Evolutionary conservation across 2,888 invertebrate species (phyloP), one percentile per base, ranked within the genome.

Genomic region (Synanthedon andrenaeformis): DNA sequence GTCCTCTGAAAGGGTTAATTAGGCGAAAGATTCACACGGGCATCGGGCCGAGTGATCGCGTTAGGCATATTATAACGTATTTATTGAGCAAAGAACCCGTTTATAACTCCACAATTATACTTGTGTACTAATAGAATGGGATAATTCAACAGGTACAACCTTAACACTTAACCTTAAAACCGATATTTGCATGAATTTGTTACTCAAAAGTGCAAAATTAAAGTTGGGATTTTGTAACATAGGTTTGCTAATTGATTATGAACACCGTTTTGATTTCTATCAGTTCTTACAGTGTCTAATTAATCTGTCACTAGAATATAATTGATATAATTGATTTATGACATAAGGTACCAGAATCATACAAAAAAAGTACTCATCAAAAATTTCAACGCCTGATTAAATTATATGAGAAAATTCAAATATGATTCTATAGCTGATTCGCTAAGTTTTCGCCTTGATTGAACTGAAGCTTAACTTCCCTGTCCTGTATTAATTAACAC

Each of bases 11-110:
- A 81, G 76, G 77, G 80, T 76, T 86, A 87, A 87, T 85, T 86
- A 83, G 77, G 83, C 71, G 86, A 83, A 76, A 85, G 79, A 79
- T 79, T 78, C 80, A 77, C 74, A 70, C 69, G 69, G 62, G 63
- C 79, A 68, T 60, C 74, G 82, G 72, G 59, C 76, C 70, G 78
- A 67, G 69, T 79, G 79, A 85, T 84, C 83, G 68, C 64, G 76
- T 83, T 79, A 81, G 70, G 74, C 77, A 80, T 83, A 83, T 83
- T 85, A 83, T 73, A 78, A 74, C 82, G 76, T 80, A 70, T 78
- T 55, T 82, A 83, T 82, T 79, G 82, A 82, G 75, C 79, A 80
- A 76, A 79, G 77, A 72, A 73, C 72, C 67, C 70, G 69, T 70
- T 75, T 75, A 76, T 76, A 75, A 67, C 65, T 56, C 54, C 51